Base-by-base conservation (phyloP, 2,113 vertebrate genomes). In the Danionella cerebrum region DNA sequence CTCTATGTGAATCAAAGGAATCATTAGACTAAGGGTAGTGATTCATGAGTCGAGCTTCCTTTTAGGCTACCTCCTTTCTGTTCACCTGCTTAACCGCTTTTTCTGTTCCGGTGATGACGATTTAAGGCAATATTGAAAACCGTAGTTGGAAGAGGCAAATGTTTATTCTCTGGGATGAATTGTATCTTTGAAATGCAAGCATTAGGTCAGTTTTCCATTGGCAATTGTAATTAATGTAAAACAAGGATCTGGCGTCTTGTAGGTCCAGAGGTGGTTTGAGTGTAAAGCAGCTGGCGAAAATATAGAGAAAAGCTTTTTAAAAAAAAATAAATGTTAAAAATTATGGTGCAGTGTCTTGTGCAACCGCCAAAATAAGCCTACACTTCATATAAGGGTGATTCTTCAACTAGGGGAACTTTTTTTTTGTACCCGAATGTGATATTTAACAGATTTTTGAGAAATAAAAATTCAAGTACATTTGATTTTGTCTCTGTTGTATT, bases 51-150 rank as follows among this genome's bases (percentile, higher is more conserved):
- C 83, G 84, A 85, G 79, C 83, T 87, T 88, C 79, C 84, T 90
- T 89, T 90, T 89, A 88, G 91, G 88, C 91, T 94, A 91, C 92
- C 91, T 93, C 90, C 86, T 91, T 90, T 87, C 0, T 84, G 87
- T 69, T 78, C 84, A 71, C 62, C 66, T 64, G 73, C 69, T 53
- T 9, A 64, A 10, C 59, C 16, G 16, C 14, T 19, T 53, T 52
- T 64, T 69, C 25, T 47, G 38, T 64, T 44, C 29, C 9, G 45
- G 25, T 21, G 13, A 27, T 45, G 36, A 42, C 6, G 38, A 22
- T 13, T n/a, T 18, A 36, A 67, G 52, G 52, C 65, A 67, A 45
- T 45, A 45, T 55, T 36, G 9, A 27, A 38, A 52, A 48, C 35
- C 14, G 52, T 22, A 44, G 64, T 13, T 65, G 29, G n/a, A 57